phyloP scores from a whole-genome alignment of 2,113 vertebrate genomes.

The Turnix velox region DNA sequence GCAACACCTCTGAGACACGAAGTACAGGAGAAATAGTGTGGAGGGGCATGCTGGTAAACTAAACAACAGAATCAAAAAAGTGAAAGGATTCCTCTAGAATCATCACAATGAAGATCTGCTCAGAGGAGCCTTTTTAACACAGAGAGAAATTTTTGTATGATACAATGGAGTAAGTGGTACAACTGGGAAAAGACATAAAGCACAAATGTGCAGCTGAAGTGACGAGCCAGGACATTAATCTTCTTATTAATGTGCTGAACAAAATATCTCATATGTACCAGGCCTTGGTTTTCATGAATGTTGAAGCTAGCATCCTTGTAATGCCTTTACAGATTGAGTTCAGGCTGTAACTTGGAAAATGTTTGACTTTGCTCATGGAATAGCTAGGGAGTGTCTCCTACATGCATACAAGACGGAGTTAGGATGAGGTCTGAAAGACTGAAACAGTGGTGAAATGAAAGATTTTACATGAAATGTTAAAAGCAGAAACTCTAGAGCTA shows the following conservation, averaged over 20 bases:
- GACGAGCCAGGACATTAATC: background rate
- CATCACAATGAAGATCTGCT: background rate
- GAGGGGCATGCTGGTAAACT: background rate
- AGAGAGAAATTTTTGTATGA: background rate
- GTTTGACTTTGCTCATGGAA: background rate
- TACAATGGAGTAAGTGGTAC: background rate
- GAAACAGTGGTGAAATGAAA: constrained; percentile 34
- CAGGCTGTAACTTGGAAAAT: background rate
- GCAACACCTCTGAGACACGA: background rate
- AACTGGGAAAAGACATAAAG: background rate
- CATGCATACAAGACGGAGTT: background rate
- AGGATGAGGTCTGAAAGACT: background rate
- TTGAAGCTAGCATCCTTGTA: background rate
- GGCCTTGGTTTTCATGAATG: background rate
- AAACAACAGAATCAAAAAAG: background rate
- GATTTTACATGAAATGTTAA: background rate
- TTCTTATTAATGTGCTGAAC: background rate
- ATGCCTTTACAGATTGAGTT: too few species aligned
- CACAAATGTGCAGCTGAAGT: background rate
- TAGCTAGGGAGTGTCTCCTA: background rate
- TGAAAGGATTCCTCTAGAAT: background rate
- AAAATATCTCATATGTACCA: background rate
- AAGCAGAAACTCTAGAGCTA: background rate
- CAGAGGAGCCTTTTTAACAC: background rate
- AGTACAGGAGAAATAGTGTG: background rate